phyloP scores from a whole-genome alignment of 2,113 vertebrate species.

The Thalassarche chlororhynchos region DNA sequence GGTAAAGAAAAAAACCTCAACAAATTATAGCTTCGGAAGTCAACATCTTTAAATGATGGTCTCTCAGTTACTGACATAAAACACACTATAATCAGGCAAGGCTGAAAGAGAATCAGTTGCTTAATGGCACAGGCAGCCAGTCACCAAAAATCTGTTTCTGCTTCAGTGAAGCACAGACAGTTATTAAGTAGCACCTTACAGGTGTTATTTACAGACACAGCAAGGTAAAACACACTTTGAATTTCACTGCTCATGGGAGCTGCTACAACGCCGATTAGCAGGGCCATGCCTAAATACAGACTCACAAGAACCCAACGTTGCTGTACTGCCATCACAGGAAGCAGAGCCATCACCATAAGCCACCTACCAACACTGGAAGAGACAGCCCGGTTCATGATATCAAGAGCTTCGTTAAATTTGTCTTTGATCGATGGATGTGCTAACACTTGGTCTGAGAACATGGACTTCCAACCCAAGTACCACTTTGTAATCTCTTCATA shows the following conservation, averaged over 20 bases:
- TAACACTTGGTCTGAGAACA: conserved; percentile 92
- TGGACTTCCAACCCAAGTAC: conserved; percentile 98
- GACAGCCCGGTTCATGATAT: conserved; percentile 96
- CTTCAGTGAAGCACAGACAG: not conserved
- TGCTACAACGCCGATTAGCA: not conserved
- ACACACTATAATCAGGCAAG: not conserved
- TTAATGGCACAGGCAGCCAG: not conserved
- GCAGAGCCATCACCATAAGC: fast-evolving
- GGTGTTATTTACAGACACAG: not conserved
- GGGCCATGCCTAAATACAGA: too few relatives aligned
- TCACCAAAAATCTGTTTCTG: not conserved
- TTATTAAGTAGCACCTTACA: not conserved
- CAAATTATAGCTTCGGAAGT: not conserved
- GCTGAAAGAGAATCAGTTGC: not conserved
- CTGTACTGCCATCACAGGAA: not conserved
- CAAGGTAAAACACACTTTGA: not conserved
- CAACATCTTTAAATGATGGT: not conserved
- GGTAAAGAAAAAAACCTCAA: not conserved
- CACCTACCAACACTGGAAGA: conserved; percentile 91
- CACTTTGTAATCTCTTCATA: conserved; percentile 98
- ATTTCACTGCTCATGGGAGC: not conserved
- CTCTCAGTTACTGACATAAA: not conserved
- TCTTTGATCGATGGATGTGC: conserved; percentile 92
- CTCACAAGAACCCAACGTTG: fast-evolving
- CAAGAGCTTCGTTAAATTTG: conserved; percentile 95